A percentile compares a stretch with the other conserved stretches of the same genome.
Evolutionary conservation across 2,113 vertebrate genomes (phyloP).

Genomic region (Megaleporinus macrocephalus): DNA sequence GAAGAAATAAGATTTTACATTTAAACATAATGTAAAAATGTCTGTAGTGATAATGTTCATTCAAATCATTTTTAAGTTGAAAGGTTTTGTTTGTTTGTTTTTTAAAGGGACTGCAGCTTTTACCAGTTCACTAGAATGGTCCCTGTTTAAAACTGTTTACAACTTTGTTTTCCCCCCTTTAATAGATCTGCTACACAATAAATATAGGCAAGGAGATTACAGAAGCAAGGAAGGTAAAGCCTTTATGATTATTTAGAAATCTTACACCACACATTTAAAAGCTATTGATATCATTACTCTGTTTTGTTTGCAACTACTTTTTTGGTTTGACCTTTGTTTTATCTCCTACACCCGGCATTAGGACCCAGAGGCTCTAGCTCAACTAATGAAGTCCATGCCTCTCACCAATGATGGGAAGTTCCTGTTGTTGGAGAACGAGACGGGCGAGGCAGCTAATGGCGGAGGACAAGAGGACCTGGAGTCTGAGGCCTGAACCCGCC

Average conservation of each 20-base stretch:
- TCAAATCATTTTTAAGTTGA: no score
- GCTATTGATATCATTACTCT: no score
- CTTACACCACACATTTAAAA: background rate
- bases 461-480: slow-evolving; percentile 83
- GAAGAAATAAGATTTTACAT: no score
- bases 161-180: slow-evolving; percentile 55
- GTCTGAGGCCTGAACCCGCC: slow-evolving; percentile 85
- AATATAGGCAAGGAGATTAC: slow-evolving; percentile 93
- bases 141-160: no score
- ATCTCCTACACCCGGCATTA: slow-evolving; percentile 50
- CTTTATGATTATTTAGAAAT: background rate
- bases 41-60: no score
- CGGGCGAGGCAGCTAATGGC: slow-evolving; percentile 68
- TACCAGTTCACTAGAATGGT: no score
- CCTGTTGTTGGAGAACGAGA: slow-evolving; percentile 83
- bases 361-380: slow-evolving; percentile 92
- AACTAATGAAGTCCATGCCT: slow-evolving; percentile 91
- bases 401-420: slow-evolving; percentile 94
- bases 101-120: no score
- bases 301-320: background rate
- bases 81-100: no score
- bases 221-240: slow-evolving; percentile 88
- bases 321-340: background rate
- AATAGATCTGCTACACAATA: slow-evolving; percentile 95
- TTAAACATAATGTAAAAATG: no score